Evolutionary conservation across 2,797 vertebrate genomes (phyloP), one percentile per base, ranked within the genome.

Genomic region (Dromococcyx pavoninus): DNA sequence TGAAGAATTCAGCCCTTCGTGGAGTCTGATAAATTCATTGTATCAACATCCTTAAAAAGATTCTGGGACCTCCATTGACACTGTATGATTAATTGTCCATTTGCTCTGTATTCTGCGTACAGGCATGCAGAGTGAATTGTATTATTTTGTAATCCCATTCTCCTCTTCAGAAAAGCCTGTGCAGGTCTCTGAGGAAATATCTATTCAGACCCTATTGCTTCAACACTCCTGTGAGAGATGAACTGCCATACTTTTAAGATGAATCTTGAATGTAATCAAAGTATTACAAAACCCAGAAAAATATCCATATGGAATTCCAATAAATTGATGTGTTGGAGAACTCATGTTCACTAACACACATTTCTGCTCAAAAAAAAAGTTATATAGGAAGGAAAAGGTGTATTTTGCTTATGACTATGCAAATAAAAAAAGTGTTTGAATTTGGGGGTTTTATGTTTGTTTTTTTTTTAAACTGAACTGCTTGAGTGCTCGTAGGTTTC

Each of bases 261-360:
- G 3, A 65, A 71, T 92, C 83, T 95, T 14, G 4, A 88, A 35
- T 57, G 24, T 92, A 81, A 86, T 82, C 73, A 58, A 95, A 94
- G 33, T 74, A 58, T 67, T 82, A 57, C 2, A 72, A 72, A 66
- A 81, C 39, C 0, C 1, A 66, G n/a, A 73, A 86, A 71, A 92
- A 65, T 65, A 89, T 39, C 32, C 6, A 11, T 54, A 21, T 43
- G 22, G 32, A 80, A 72, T 93, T 81, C 11, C 80, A 78, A 54
- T 8, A 76, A 54, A 77, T 7, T 51, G 30, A 12, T 39, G 65
- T 39, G 9, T 67, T 83, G 23, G 28, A 79, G 27, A 84, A 19
- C 15, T 65, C 25, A 23, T 64, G 13, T 91, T 72, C 44, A 50
- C 50, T 69, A 62, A 41, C 41, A 46, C 5, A 14, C 21, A 7